Conservation (phyloP, 2,797 vertebrate genomes). For the Echeneis naucrates region DNA sequence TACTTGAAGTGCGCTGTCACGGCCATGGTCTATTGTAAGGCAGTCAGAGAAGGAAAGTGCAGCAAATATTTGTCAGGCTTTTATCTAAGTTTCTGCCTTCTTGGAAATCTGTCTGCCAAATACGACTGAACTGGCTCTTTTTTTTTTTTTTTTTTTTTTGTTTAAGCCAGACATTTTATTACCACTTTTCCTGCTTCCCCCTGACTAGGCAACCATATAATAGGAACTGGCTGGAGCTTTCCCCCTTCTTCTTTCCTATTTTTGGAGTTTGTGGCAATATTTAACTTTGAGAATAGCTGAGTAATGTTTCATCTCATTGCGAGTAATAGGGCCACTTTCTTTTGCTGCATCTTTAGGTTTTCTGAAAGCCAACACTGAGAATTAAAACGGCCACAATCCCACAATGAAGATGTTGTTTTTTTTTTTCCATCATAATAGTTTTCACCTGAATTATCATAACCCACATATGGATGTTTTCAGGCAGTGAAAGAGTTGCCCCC, state of each 20-base stretch:
- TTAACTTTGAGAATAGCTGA: constrained; percentile 40
- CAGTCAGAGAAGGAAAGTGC: constrained; percentile 11
- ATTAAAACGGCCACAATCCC: not conserved
- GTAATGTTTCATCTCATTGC: constrained; percentile 21
- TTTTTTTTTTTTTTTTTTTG: constrained; percentile 65
- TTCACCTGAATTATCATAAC: not conserved
- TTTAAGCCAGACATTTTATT: constrained; percentile 77
- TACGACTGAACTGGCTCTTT: constrained; percentile 31
- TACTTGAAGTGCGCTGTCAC: constrained; percentile 8
- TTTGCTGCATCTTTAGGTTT: constrained; percentile 18
- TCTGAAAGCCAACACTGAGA: not conserved
- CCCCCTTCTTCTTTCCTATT: constrained; percentile 48
- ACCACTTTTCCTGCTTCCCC: constrained; percentile 78
- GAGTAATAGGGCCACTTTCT: constrained; percentile 1
- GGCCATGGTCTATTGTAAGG: constrained; percentile 15
- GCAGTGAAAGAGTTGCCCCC: not conserved
- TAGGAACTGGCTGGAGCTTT: constrained; percentile 73
- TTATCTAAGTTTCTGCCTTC: constrained; percentile 37
- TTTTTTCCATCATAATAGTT: not conserved
- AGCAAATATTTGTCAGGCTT: constrained; percentile 37
- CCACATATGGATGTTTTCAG: not conserved
- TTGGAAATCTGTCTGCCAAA: constrained; percentile 47
- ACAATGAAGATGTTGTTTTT: not conserved
- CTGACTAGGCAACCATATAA: constrained; percentile 77
- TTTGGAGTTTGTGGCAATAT: constrained; percentile 70